A percentile compares a stretch with the other conserved stretches of the same genome.
These are phyloP conservation scores for Peromyscus eremicus DNA, from an alignment of 2,797 vertebrate species.

Conservation along the genomic window DNA sequence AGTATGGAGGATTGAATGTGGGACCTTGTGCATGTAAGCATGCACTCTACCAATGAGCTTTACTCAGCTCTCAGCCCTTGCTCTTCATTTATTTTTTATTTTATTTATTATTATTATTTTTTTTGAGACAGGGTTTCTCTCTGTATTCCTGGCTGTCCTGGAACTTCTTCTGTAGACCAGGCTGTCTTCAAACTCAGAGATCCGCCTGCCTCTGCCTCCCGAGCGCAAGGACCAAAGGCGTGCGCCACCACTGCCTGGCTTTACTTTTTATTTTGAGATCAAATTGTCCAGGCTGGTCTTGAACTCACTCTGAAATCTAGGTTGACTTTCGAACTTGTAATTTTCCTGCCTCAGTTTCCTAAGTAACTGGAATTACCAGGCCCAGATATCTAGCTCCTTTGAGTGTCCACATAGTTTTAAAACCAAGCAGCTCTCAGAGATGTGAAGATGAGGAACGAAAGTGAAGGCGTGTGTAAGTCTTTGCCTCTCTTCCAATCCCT, in stretches of 20 bases:
- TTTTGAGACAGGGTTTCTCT: neutral
- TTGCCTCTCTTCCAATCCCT: neutral
- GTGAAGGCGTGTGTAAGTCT: neutral
- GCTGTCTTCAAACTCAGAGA: neutral
- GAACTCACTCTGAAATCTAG: neutral
- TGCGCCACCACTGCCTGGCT: neutral
- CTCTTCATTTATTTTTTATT: neutral
- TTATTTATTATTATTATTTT: neutral
- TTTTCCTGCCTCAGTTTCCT: neutral
- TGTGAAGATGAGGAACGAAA: constrained; percentile 33
- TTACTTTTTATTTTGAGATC: neutral
- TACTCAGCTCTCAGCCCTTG: neutral
- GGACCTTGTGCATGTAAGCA: neutral
- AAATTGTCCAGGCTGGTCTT: neutral
- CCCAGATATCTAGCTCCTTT: neutral
- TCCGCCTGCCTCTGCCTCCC: neutral
- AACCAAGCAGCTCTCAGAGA: neutral
- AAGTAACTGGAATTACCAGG: neutral
- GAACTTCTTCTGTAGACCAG: neutral
- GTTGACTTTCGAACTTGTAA: neutral
- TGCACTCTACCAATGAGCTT: neutral
- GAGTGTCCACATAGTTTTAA: neutral
- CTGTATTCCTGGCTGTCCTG: neutral
- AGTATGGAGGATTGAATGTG: neutral
- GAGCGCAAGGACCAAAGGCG: too few species aligned